These are phyloP conservation scores for Aricia artaxerxes DNA, from an alignment of 2,888 invertebrate genomes.

Conservation along the genomic window DNA sequence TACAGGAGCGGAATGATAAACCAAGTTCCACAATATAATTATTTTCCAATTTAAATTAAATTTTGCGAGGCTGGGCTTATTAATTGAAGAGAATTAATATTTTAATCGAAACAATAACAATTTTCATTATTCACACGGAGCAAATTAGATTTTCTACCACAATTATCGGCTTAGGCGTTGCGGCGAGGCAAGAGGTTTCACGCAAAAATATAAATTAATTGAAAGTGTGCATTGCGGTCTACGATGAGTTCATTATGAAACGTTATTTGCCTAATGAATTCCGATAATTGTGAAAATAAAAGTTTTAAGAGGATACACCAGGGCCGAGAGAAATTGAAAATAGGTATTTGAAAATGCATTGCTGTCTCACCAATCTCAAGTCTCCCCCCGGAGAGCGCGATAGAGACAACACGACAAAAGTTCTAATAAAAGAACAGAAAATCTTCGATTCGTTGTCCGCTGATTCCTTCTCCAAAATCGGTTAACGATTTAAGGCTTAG, in stretches of 20 bases:
- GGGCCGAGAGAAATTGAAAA: no score
- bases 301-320: no score
- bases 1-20: background rate
- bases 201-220: background rate
- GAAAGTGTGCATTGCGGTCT: background rate
- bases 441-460: no score
- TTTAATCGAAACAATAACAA: slow-evolving; percentile 20
- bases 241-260: background rate
- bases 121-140: slow-evolving; percentile 24
- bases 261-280: background rate
- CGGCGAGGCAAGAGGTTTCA: slow-evolving; percentile 9
- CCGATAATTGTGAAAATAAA: background rate
- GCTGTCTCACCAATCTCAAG: no score
- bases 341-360: no score
- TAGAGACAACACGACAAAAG: no score
- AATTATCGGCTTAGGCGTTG: slow-evolving; percentile 25
- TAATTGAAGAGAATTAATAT: slow-evolving; percentile 23
- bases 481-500: no score
- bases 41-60: slow-evolving; percentile 12
- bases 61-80: slow-evolving; percentile 1
- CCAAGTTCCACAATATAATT: background rate
- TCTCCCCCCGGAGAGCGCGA: no score
- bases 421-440: no score
- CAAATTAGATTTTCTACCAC: slow-evolving; percentile 20
- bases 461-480: no score